Evolutionary conservation across 2,797 vertebrate genomes (phyloP), one percentile per base, ranked within the genome.

Genomic region (Leptatherina wallacei): DNA sequence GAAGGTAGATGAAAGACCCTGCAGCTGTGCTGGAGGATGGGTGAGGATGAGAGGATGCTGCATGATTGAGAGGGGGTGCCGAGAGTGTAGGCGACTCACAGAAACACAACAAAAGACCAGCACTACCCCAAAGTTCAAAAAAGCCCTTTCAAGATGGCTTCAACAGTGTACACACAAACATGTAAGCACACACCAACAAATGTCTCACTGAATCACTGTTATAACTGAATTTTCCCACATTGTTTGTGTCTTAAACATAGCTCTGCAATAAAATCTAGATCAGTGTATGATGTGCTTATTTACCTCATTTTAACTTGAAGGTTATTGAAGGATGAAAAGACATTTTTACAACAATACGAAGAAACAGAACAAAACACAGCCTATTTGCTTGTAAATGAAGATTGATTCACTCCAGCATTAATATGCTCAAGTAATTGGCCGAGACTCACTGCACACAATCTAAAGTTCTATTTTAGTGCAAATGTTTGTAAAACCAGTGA

Each of bases 41-140:
- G 56, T 63, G 80, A 69, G 44, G 70, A 79, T 75, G 69, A 78
- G 73, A 70, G 68, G 75, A 73, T 72, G 84, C 16, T 69, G 80
- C 47, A 59, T 35, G 71, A 60, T 57, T 65, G 75, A 62, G 77
- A 64, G 72, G 65, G 66, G 51, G 51, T 65, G 64, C n/a, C 38
- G 38, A 66, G 75, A 69, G 77, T 3, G 75, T 80, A 69, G 82
- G 87, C 51, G 57, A 79, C 61, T 68, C 65, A 87, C 75, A 74
- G 80, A 75, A 69, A 81, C 60, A 90, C 87, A 91, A 90, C 87
- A 92, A 90, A 90, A 87, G 85, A 81, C 72, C 70, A 73, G 79
- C 32, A 27, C 75, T 82, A 73, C 65, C 84, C 80, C 18, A 32
- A 71, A 89, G 86, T 90, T 91, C 85, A 89, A 84, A 89, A 84